Percentiles rank a stretch among this genome's conserved stretches.
Evolutionary conservation across 2,113 vertebrate genomes (phyloP).

Genomic region (Pluvialis apricaria): DNA sequence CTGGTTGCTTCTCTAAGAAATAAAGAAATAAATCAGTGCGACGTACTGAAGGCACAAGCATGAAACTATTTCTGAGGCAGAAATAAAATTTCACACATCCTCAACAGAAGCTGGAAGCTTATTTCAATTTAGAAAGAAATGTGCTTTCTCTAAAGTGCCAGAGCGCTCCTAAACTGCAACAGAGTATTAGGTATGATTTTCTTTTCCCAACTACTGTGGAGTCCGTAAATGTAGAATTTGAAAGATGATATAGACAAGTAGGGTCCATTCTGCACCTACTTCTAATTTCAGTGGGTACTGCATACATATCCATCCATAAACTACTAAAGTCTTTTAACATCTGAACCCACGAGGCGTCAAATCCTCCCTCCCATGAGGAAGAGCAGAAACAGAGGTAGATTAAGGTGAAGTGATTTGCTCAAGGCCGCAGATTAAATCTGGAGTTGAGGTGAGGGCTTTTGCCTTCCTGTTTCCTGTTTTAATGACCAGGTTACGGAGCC

Average conservation of each 20-base stretch:
- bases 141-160: not conserved
- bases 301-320: not conserved
- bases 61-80: not conserved
- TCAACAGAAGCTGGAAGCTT: not conserved
- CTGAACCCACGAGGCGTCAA: not conserved
- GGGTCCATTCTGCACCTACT: not conserved
- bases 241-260: fast-evolving
- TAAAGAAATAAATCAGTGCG: not conserved
- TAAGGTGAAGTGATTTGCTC: not conserved
- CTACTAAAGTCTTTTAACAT: not conserved
- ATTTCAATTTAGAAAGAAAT: not conserved
- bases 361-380: not conserved
- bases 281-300: not conserved
- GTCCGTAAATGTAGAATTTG: not conserved
- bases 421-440: not conserved
- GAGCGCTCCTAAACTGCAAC: not conserved
- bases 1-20: not conserved
- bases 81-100: not conserved
- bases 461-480: conserved; percentile 16
- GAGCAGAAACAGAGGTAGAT: not conserved
- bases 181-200: not conserved
- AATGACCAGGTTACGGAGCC: not conserved
- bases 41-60: not conserved
- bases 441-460: not conserved
- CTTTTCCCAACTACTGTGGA: not conserved